phyloP scores from a whole-genome alignment of 35 echinoderm and acorn worm species.

The Acanthaster planci region DNA sequence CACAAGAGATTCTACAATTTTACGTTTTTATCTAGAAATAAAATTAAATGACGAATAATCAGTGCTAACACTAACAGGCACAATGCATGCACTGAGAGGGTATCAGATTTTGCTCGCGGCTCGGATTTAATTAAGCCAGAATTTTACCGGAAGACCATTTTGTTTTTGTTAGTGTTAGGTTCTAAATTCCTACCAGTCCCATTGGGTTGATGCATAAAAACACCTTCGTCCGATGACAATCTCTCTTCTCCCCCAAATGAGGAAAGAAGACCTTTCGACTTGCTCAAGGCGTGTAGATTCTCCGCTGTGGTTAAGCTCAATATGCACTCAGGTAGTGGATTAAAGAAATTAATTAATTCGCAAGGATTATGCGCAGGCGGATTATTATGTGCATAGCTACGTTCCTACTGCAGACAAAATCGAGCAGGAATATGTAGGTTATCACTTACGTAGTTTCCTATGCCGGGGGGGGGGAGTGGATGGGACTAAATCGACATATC shows the following conservation, averaged over 20 bases:
- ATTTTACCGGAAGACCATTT: slow-evolving; percentile 8
- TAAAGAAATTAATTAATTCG: slow-evolving; percentile 27
- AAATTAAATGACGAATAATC: too few relatives aligned
- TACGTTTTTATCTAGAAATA: too few relatives aligned
- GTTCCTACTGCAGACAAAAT: too few relatives aligned
- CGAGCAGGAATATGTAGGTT: neutral
- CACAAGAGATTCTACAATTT: too few relatives aligned
- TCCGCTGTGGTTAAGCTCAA: too few relatives aligned
- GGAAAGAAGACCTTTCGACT: too few relatives aligned
- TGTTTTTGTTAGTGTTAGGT: neutral
- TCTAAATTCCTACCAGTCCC: neutral
- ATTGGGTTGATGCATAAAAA: neutral
- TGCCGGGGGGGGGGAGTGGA: neutral
- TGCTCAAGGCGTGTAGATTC: too few relatives aligned
- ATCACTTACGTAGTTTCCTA: slow-evolving; percentile 14
- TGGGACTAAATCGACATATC: slow-evolving; percentile 24
- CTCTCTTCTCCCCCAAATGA: too few relatives aligned
- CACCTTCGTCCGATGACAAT: neutral
- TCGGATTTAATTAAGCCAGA: slow-evolving; percentile 9
- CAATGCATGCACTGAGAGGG: too few relatives aligned
- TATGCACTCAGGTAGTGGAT: neutral
- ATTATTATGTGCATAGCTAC: neutral
- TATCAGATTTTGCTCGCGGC: neutral
- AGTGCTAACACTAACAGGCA: too few relatives aligned
- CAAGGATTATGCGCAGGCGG: neutral